phyloP scores from a whole-genome alignment of 2,113 vertebrate genomes.

The Balaeniceps rex region DNA sequence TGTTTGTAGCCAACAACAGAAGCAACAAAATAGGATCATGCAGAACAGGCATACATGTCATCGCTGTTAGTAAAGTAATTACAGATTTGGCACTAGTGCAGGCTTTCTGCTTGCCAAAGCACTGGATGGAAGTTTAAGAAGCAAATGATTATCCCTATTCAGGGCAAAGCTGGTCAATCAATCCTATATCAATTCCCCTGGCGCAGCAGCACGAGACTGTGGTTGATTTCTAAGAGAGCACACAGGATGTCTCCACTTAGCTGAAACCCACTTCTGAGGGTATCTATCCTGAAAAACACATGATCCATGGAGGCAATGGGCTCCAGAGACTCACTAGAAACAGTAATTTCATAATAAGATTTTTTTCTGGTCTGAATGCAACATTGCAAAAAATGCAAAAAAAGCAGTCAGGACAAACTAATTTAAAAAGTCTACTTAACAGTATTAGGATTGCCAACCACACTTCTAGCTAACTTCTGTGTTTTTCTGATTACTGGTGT shows the following conservation, averaged over 20 bases:
- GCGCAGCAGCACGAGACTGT: not conserved
- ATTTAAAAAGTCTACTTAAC: not conserved
- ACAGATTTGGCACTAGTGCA: conserved; percentile 49
- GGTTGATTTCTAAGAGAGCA: not conserved
- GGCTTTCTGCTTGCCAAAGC: conserved; percentile 51
- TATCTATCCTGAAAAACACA: not conserved
- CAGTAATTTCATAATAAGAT: not conserved
- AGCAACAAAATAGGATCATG: conserved; percentile 23
- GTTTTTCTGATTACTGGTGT: not conserved
- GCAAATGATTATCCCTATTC: conserved; percentile 50
- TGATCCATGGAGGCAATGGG: not conserved
- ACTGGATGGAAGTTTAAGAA: conserved; percentile 45
- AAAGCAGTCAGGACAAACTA: not conserved
- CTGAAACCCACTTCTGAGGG: not conserved
- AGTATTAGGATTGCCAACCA: not conserved
- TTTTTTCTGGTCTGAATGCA: not conserved
- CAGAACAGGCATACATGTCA: conserved; percentile 47
- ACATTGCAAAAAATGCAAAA: not conserved
- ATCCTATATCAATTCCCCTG: conserved; percentile 38
- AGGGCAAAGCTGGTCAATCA: conserved; percentile 23
- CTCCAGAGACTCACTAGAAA: not conserved
- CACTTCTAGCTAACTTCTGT: not conserved
- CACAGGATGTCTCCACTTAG: not conserved
- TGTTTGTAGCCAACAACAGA: conserved; percentile 28
- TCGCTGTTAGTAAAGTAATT: conserved; percentile 55